phyloP scores from a whole-genome alignment of 2,113 vertebrate genomes.

The Ailurus styani region DNA sequence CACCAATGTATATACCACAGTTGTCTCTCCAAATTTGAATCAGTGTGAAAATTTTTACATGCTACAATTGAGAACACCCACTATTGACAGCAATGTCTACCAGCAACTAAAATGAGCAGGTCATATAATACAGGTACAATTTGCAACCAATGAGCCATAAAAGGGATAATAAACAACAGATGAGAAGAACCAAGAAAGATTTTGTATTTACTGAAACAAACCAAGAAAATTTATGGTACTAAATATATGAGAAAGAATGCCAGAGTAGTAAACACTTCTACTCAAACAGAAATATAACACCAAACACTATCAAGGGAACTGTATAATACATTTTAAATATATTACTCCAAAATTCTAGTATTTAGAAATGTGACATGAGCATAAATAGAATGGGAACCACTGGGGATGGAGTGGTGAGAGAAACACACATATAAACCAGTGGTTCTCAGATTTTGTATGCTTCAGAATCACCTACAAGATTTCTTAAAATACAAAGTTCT shows the following conservation, averaged over 20 bases:
- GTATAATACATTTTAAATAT: background rate
- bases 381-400: background rate
- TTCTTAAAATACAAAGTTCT: background rate
- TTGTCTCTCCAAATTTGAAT: background rate
- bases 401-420: background rate
- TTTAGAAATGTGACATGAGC: constrained; percentile 39
- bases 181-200: background rate
- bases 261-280: background rate
- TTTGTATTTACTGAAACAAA: constrained; percentile 37
- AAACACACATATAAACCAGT: background rate
- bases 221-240: background rate
- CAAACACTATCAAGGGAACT: background rate
- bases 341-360: background rate
- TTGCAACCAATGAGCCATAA: background rate
- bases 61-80: background rate
- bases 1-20: background rate
- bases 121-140: background rate
- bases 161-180: background rate
- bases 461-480: background rate
- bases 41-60: background rate
- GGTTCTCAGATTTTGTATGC: background rate
- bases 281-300: background rate
- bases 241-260: background rate
- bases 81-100: background rate
- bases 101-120: background rate